Percentiles rank a stretch among this genome's conserved stretches.
Conservation (phyloP, 2,113 vertebrate genomes). For the Cephalopholis sonnerati region DNA sequence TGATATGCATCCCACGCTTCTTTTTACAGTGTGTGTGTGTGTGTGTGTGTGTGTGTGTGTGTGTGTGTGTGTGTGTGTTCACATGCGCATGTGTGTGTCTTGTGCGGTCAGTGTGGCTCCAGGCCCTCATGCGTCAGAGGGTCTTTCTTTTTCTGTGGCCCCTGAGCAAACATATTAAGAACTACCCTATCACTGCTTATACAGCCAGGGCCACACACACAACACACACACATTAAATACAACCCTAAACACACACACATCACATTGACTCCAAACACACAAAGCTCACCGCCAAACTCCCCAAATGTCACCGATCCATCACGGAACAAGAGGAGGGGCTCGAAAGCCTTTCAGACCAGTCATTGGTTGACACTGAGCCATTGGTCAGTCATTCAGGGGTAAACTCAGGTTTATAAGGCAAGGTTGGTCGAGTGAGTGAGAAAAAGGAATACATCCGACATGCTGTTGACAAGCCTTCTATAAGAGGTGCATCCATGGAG, state of each 20-base stretch:
- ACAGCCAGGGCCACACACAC: constrained; percentile 74
- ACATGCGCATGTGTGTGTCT: constrained; percentile 36
- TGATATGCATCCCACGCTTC: constrained; percentile 62
- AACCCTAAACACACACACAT: constrained; percentile 65
- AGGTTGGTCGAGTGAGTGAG: background rate
- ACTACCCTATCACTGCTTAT: constrained; percentile 84
- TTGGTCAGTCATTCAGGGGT: constrained; percentile 9
- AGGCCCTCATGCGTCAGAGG: constrained; percentile 84
- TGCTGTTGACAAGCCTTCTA: constrained; percentile 84
- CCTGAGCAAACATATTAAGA: constrained; percentile 87
- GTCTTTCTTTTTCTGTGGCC: constrained; percentile 80
- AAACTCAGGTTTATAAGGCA: constrained; percentile 67
- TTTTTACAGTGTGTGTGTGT: constrained; percentile 49
- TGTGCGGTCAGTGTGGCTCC: constrained; percentile 59
- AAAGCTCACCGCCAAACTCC: constrained; percentile 81
- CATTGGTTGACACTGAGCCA: constrained; percentile 61
- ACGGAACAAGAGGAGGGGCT: constrained; percentile 44
- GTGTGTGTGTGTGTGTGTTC: constrained; percentile 40
- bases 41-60: constrained; percentile 17
- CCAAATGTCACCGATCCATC: constrained; percentile 83
- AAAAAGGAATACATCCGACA: constrained; percentile 22
- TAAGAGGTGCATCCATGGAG: constrained; percentile 80
- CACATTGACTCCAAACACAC: constrained; percentile 74
- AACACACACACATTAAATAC: constrained; percentile 66
- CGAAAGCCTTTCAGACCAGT: background rate